A percentile compares a stretch with the other conserved stretches of the same genome.
Evolutionary conservation across 2,888 invertebrate genomes (phyloP).

Genomic region (Parnassius orleans): DNA sequence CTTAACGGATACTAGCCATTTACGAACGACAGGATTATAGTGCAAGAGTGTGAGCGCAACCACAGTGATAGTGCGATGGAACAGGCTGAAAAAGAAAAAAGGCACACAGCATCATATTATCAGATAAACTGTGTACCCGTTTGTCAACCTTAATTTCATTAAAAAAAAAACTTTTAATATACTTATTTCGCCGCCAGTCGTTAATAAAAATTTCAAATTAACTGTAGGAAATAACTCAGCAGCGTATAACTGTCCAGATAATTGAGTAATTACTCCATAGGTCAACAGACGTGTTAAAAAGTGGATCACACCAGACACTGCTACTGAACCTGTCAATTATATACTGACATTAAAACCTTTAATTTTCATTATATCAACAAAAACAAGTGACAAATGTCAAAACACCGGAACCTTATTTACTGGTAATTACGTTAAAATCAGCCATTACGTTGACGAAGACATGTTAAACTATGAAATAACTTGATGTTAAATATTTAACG

Average conservation of each 20-base stretch:
- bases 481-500: conserved; percentile 28
- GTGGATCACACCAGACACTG: conserved; percentile 4
- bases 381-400: conserved; percentile 12
- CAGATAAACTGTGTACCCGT: too few species aligned
- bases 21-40: too few species aligned
- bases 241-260: conserved; percentile 2
- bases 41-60: too few species aligned
- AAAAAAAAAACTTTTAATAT: too few species aligned
- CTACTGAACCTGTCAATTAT: conserved; percentile 17
- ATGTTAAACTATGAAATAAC: conserved; percentile 21
- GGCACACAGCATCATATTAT: too few species aligned
- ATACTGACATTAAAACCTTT: conserved; percentile 8
- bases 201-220: too few species aligned
- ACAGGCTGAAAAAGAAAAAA: too few species aligned
- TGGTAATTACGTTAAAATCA: conserved; percentile 11
- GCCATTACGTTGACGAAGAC: neutral
- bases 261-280: conserved; percentile 23
- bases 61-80: too few species aligned
- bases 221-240: too few species aligned
- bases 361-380: conserved; percentile 12
- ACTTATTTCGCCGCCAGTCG: too few species aligned
- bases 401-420: conserved; percentile 2
- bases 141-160: too few species aligned
- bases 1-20: too few species aligned
- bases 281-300: conserved; percentile 8